phyloP scores from a whole-genome alignment of 2,113 vertebrate genomes.

The Cyanoliseus patagonus region DNA sequence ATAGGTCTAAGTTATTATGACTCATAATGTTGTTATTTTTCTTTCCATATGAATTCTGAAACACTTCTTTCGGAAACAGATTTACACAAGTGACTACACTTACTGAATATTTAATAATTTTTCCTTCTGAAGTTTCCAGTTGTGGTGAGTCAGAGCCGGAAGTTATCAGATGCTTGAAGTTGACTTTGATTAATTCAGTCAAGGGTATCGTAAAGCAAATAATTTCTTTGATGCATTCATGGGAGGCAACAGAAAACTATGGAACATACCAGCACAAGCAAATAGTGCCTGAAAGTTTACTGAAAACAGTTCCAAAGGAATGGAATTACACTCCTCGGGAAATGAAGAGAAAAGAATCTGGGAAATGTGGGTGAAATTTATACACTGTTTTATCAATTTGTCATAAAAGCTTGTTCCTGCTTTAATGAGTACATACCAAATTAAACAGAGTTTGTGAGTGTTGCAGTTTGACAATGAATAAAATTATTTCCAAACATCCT shows the following conservation, averaged over 20 bases:
- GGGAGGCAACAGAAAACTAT: constrained; percentile 74
- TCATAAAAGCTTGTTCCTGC: not conserved
- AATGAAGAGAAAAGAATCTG: constrained; percentile 70
- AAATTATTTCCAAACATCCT: not conserved
- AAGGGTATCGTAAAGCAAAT: constrained; percentile 79
- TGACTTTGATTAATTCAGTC: constrained; percentile 78
- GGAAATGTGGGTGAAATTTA: constrained; percentile 76
- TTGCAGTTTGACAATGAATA: not conserved
- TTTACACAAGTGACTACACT: not conserved
- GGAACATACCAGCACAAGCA: constrained; percentile 63
- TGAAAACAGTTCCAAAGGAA: constrained; percentile 85
- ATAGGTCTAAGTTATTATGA: not conserved
- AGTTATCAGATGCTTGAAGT: constrained; percentile 80
- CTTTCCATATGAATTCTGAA: not conserved
- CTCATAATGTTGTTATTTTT: not conserved
- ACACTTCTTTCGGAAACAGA: not conserved
- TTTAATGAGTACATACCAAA: not conserved
- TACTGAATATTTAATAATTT: constrained; percentile 39
- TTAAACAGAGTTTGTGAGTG: not conserved
- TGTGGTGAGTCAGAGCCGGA: constrained; percentile 57
- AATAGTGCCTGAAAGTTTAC: constrained; percentile 77
- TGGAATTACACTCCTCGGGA: constrained; percentile 85
- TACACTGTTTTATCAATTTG: not conserved
- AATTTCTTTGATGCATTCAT: constrained; percentile 78
- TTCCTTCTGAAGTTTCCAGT: constrained; percentile 67